phyloP scores from a whole-genome alignment of 2,797 vertebrate species.

The Eulemur albifrons region DNA sequence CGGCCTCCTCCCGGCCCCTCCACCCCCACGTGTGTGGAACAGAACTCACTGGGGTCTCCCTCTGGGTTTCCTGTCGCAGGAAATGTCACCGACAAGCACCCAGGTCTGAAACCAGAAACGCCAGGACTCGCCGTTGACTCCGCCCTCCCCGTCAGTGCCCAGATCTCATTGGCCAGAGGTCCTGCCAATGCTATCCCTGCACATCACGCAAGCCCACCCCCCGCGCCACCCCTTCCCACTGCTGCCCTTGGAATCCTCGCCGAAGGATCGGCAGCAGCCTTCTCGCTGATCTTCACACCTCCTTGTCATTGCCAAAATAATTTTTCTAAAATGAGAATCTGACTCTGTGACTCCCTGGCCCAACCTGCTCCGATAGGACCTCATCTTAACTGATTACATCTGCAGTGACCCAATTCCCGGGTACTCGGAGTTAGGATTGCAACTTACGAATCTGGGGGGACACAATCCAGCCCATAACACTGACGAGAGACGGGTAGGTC shows the following conservation, averaged over 20 bases:
- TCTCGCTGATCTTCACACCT: not conserved
- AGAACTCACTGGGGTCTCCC: not conserved
- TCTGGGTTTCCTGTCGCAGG: not conserved
- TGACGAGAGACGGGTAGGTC: not conserved
- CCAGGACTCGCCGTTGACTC: not conserved
- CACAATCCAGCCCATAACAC: not conserved
- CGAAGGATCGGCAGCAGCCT: not conserved
- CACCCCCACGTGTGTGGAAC: no score
- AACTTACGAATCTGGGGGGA: not conserved
- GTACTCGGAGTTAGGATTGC: not conserved
- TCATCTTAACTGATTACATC: not conserved
- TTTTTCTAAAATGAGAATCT: not conserved
- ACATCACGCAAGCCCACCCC: not conserved
- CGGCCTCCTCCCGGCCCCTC: not conserved
- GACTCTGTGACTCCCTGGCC: not conserved
- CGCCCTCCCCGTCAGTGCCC: not conserved
- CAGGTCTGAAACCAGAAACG: not conserved
- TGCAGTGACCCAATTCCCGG: not conserved
- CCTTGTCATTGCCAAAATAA: not conserved
- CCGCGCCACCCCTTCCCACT: not conserved
- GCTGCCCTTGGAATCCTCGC: not conserved
- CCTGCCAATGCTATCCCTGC: fast-evolving
- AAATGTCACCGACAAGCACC: not conserved
- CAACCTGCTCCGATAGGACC: not conserved
- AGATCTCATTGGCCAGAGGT: not conserved